These are phyloP conservation scores for Limenitis camilla DNA, from an alignment of 2,888 invertebrate genomes.

Conservation along the genomic window DNA sequence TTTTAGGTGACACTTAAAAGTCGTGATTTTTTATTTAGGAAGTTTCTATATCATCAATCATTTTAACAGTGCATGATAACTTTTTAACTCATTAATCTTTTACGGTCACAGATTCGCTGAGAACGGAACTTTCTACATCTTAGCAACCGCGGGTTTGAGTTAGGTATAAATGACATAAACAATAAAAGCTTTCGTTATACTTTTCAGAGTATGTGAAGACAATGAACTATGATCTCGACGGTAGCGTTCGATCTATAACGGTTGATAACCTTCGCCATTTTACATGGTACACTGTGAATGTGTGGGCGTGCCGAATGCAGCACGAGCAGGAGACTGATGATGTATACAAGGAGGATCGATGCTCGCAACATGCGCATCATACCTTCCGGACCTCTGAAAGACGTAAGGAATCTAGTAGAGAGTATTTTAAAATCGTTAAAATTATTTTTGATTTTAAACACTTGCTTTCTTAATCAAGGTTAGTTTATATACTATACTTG, in stretches of 20 bases:
- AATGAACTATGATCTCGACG: slow-evolving; percentile 64
- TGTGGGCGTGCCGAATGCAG: slow-evolving; percentile 84
- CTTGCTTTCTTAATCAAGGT: no score
- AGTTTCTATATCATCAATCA: no score
- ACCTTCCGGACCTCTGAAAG: slow-evolving; percentile 55
- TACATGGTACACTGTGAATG: slow-evolving; percentile 82
- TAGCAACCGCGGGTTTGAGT: neutral
- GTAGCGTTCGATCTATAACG: slow-evolving; percentile 50
- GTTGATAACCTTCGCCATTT: slow-evolving; percentile 80
- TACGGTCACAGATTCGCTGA: no score
- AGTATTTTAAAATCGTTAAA: neutral
- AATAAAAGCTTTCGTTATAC: neutral
- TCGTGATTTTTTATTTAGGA: no score
- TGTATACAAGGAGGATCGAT: slow-evolving; percentile 57
- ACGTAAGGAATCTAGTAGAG: slow-evolving; percentile 33
- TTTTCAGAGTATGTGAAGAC: slow-evolving; percentile 45
- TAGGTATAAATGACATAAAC: neutral
- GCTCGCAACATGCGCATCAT: slow-evolving; percentile 60
- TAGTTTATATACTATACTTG: no score
- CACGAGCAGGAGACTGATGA: slow-evolving; percentile 69
- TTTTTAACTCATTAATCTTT: no score
- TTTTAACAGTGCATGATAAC: no score
- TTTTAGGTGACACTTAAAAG: no score
- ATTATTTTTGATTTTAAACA: no score
- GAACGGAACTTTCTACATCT: neutral